Evolutionary conservation across 2,797 vertebrate species (phyloP), one percentile per base, ranked within the genome.

Genomic region (Kryptolebias ocellatus): DNA sequence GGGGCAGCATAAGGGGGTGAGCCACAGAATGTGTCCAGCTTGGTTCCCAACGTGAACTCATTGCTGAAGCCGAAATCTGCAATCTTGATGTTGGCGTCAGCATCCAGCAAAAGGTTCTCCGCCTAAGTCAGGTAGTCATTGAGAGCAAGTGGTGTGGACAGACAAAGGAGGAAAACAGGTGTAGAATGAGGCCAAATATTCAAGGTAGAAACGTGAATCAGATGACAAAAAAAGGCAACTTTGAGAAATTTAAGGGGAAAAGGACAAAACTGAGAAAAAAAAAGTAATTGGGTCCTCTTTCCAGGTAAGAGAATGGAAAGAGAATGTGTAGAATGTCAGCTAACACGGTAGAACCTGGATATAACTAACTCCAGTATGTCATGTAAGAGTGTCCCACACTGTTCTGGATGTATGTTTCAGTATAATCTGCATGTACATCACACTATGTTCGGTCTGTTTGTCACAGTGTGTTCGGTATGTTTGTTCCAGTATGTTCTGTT

Each of bases 31-130:
- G 96, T 97, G 94, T 97, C 96, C 87, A 98, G 90, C 87, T 97
- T 98, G 47, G 94, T 95, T 51, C 96, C 96, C 74, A 96, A 89
- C 0, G 94, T 95, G 90, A 97, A 97, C 87, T 98, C 96, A 0
- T 97, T 97, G 87, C 96, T 98, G 93, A 97, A 97, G 60, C 96
- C 96, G 0, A 97, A 98, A 83, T 98, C 96, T 0, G 96, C 96
- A 0, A 98, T 96, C 77, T 98, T 97, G 81, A 96, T 96, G 87
- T 96, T 96, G 88, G 95, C 92, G 6, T 98, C 95, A 0, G 96
- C 93, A 0, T 97, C 96, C 87, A 97, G 92, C 77, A 98, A 87
- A 53, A 96, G 94, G 86, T 97, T 97, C 90, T 98, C 95, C 0
- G 96, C 96, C 96, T 97, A 90, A 71, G 53, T 81, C 72, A 28